These are phyloP conservation scores for Phyllotis vaccarum DNA, from an alignment of 2,797 vertebrate genomes.

Conservation along the genomic window DNA sequence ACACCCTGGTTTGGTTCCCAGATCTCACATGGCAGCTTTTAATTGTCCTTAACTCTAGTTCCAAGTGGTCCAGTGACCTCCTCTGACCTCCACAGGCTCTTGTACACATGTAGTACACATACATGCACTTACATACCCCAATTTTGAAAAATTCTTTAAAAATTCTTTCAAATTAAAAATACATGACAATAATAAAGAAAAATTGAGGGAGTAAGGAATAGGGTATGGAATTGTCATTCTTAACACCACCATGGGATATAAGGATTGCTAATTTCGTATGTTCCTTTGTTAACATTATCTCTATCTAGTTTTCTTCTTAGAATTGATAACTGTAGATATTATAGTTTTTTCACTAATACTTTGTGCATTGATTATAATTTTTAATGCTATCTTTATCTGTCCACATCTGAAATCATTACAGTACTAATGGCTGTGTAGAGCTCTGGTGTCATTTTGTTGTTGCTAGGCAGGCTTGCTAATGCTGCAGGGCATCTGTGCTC, in stretches of 20 bases:
- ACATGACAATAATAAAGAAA: slow-evolving; percentile 24
- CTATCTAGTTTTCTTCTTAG: not conserved
- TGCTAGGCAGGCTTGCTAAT: not conserved
- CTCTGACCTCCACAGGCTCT: not conserved
- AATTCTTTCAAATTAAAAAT: slow-evolving; percentile 48
- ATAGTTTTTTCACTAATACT: not conserved
- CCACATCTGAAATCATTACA: slow-evolving; percentile 41
- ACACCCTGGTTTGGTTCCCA: not conserved
- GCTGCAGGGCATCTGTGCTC: not conserved
- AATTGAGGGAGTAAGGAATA: not conserved
- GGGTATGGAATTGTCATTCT: not conserved
- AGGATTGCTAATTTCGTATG: not conserved
- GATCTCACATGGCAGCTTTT: not conserved
- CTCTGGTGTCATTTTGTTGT: not conserved
- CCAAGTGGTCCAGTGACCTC: not conserved
- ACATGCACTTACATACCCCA: not conserved
- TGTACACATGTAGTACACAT: not conserved
- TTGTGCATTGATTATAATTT: slow-evolving; percentile 32
- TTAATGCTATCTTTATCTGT: too few species aligned
- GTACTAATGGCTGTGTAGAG: not conserved
- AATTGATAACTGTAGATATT: not conserved
- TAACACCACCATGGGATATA: slow-evolving; percentile 2
- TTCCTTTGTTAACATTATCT: slow-evolving; percentile 25
- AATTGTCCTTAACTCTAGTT: not conserved
- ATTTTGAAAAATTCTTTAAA: not conserved